phyloP scores from a whole-genome alignment of 2,113 vertebrate genomes.

The Erythrolamprus reginae region DNA sequence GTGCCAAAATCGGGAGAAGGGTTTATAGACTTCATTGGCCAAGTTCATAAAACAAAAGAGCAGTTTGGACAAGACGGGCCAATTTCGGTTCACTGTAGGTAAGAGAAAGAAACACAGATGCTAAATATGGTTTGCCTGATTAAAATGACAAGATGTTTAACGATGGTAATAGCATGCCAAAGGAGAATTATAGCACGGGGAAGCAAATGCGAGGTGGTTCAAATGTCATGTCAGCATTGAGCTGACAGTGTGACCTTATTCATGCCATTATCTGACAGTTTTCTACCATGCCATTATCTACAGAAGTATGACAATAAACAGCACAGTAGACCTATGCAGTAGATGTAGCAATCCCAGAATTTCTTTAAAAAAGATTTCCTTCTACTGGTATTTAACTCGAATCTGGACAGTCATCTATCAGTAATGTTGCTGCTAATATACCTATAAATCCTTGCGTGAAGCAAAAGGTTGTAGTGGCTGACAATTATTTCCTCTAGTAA shows the following conservation, averaged over 20 bases:
- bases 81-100: conserved; percentile 99
- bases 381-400: neutral
- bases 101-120: conserved; percentile 44
- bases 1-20: conserved; percentile 99
- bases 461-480: neutral
- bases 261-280: neutral
- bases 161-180: neutral
- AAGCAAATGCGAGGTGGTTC: neutral
- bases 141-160: neutral
- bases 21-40: conserved; percentile 99
- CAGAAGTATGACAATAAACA: neutral
- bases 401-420: neutral
- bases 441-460: neutral
- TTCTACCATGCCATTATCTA: neutral
- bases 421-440: neutral
- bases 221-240: neutral
- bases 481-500: neutral
- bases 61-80: conserved; percentile 98
- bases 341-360: neutral
- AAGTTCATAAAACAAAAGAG: conserved; percentile 99
- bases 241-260: neutral
- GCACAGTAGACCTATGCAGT: neutral
- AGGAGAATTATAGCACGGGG: rapidly evolving
- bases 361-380: neutral
- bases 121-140: neutral